Evolutionary conservation across 2,797 vertebrate genomes (phyloP).

Genomic region (Denticeps clupeoides): DNA sequence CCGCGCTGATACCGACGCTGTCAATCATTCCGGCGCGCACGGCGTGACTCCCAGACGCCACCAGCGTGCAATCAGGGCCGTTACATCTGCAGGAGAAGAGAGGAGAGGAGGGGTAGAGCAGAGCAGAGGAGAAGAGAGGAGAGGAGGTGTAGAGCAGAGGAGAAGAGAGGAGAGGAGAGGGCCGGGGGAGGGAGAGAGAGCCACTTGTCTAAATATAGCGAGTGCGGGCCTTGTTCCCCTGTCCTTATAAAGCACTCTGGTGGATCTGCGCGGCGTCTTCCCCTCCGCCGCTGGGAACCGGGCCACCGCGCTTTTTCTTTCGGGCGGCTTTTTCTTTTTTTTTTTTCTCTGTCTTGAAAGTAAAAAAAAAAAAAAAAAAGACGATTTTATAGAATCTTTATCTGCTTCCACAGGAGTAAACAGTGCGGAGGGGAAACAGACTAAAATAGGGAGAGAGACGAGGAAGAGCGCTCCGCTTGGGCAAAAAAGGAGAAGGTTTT

Average conservation of each 20-base stretch:
- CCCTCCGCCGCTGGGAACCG: constrained; percentile 40
- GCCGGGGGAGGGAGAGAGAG: constrained; percentile 58
- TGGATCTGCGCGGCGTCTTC: constrained; percentile 45
- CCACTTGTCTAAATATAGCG: constrained; percentile 65
- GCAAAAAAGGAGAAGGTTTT: no score
- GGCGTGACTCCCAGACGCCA: no score
- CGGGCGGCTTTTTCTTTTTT: neutral
- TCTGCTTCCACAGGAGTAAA: constrained; percentile 34
- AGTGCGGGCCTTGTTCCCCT: constrained; percentile 44
- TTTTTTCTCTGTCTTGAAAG: neutral
- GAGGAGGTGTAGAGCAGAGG: constrained; percentile 21
- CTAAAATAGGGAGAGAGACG: constrained; percentile 56
- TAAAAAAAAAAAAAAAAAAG: no score
- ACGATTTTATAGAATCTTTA: constrained; percentile 30
- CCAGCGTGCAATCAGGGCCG: no score
- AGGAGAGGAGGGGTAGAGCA: constrained; percentile 30
- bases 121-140: constrained; percentile 9
- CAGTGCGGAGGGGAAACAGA: constrained; percentile 42
- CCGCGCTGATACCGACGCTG: no score
- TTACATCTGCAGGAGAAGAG: no score
- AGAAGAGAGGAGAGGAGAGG: constrained; percentile 13
- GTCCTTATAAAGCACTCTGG: constrained; percentile 68
- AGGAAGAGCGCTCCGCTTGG: neutral
- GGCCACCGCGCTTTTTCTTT: constrained; percentile 18
- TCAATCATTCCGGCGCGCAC: no score